Evolutionary conservation across 2,113 vertebrate genomes (phyloP).

Genomic region (Atherinomorus stipes): DNA sequence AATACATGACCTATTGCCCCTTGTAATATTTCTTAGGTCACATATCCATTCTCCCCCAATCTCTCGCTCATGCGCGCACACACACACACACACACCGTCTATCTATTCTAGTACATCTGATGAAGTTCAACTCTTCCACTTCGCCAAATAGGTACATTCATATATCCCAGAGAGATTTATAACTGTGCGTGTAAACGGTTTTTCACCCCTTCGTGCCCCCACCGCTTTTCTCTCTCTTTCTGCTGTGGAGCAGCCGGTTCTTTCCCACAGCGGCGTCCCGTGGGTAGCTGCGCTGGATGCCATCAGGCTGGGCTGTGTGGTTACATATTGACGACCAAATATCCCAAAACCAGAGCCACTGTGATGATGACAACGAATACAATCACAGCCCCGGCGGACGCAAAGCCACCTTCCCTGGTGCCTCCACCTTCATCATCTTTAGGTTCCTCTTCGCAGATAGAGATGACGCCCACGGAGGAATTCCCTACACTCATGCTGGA

Average conservation of each 20-base stretch:
- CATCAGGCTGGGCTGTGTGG: constrained; percentile 17
- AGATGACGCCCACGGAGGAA: constrained; percentile 88
- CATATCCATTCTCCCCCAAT: background rate
- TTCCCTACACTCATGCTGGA: constrained; percentile 87
- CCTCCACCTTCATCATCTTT: constrained; percentile 82
- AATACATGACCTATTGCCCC: constrained; percentile 41
- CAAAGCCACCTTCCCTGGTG: constrained; percentile 81
- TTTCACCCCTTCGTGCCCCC: background rate
- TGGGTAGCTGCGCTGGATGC: constrained; percentile 12
- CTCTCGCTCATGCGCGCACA: background rate
- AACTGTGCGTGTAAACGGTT: constrained; percentile 20
- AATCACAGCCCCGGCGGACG: constrained; percentile 87
- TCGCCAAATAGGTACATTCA: constrained; percentile 57
- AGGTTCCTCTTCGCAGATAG: constrained; percentile 87
- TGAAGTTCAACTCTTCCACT: constrained; percentile 62
- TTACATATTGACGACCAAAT: constrained; percentile 91
- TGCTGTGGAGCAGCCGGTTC: constrained; percentile 28
- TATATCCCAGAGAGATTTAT: constrained; percentile 26
- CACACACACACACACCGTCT: constrained; percentile 6
- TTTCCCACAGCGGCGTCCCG: background rate
- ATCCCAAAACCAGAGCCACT: constrained; percentile 89
- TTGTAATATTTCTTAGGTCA: constrained; percentile 22
- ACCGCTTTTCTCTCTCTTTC: background rate
- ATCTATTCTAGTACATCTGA: constrained; percentile 37
- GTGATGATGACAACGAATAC: constrained; percentile 89